phyloP scores from a whole-genome alignment of 2,888 invertebrate genomes.

The Protonemura montana region DNA sequence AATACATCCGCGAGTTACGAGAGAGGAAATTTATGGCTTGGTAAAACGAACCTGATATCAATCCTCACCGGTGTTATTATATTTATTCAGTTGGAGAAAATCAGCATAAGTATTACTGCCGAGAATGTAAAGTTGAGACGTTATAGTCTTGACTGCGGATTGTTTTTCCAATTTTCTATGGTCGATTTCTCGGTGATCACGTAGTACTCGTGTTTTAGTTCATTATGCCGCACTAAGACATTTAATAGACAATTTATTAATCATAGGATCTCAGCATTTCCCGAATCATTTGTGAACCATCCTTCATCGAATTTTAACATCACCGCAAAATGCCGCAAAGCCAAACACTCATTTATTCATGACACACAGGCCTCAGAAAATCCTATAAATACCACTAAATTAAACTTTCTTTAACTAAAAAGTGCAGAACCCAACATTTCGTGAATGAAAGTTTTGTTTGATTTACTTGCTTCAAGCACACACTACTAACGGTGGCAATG shows the following conservation, averaged over 20 bases:
- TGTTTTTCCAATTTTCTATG: too few species aligned
- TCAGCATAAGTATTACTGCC: background rate
- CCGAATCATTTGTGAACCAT: too few species aligned
- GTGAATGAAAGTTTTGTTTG: constrained; percentile 2
- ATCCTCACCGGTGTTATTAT: background rate
- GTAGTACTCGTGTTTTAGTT: too few species aligned
- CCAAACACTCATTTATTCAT: background rate
- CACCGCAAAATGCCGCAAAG: background rate
- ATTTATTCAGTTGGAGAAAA: background rate
- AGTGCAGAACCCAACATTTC: background rate
- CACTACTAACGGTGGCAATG: background rate
- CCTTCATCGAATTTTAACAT: too few species aligned
- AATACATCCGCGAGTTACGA: background rate
- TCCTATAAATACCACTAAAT: background rate
- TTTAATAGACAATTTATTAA: too few species aligned
- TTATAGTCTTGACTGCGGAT: too few species aligned
- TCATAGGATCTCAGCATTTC: too few species aligned
- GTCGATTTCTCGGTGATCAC: too few species aligned
- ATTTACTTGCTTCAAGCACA: background rate
- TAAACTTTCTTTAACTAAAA: background rate
- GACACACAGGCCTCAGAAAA: background rate
- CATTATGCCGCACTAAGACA: too few species aligned
- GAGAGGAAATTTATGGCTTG: background rate
- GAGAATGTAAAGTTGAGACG: too few species aligned
- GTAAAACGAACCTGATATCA: background rate